Percentiles rank a stretch among this genome's conserved stretches.
Evolutionary conservation across 2,888 invertebrate species (phyloP).

Genomic region (Glyphotaelius pellucidus): DNA sequence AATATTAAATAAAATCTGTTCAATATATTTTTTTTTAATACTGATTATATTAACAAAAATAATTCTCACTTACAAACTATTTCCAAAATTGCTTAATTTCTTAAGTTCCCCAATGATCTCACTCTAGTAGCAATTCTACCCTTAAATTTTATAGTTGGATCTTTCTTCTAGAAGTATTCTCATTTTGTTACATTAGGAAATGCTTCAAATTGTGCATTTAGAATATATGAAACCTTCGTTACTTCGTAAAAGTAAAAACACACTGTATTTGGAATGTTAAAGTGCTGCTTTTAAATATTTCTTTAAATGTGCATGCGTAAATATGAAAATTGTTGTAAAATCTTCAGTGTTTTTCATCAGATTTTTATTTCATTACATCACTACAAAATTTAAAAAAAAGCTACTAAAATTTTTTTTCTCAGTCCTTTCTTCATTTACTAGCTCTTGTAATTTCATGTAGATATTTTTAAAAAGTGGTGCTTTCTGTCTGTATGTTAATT

Average conservation of each 20-base stretch:
- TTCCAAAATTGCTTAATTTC: background rate
- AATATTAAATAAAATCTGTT: background rate
- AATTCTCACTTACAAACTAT: background rate
- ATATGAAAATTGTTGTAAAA: slow-evolving; percentile 30
- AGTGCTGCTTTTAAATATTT: background rate
- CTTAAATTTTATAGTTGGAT: background rate
- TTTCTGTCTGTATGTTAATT: slow-evolving; percentile 14
- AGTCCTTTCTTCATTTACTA: background rate
- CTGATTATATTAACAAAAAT: background rate
- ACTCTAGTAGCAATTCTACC: background rate
- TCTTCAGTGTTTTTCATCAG: slow-evolving; percentile 8
- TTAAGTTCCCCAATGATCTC: background rate
- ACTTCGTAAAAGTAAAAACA: background rate
- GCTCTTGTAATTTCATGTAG: slow-evolving; percentile 26
- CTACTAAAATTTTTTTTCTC: background rate
- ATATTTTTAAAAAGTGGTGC: slow-evolving; percentile 6
- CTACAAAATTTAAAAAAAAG: background rate
- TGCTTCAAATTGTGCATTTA: slow-evolving; percentile 2
- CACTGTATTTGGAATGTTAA: slow-evolving; percentile 26
- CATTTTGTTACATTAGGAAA: background rate
- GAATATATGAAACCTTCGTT: background rate
- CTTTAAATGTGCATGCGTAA: slow-evolving; percentile 21
- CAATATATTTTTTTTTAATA: background rate
- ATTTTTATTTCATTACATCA: slow-evolving; percentile 12
- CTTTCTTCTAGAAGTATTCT: background rate